Evolutionary conservation across 2,797 vertebrate genomes (phyloP), one percentile per base, ranked within the genome.

Genomic region (Cryptoblepharus egeriae): DNA sequence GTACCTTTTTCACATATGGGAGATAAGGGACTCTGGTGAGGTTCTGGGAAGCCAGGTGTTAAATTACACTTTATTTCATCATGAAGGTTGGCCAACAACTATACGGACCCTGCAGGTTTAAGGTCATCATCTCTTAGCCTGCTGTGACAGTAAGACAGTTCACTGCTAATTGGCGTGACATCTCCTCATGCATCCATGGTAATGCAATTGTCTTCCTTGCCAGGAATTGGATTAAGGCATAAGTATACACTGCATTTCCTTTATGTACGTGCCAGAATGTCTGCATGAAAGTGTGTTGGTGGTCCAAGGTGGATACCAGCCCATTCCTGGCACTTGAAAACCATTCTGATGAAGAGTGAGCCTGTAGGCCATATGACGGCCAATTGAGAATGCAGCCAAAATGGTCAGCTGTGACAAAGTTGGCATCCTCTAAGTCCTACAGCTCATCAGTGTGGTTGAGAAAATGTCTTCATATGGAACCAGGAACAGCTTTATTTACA

Each of bases 241-340:
- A 72, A 75, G 35, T 24, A 22, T 26, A 71, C 75, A 72, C 16
- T 8, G 26, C 11, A 42, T 35, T 84, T 85, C 81, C 57, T 9
- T 20, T 79, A 42, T 81, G 13, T 32, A 11, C 39, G 24, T 75
- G 22, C 22, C 1, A 83, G 0, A 45, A 67, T 82, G 3, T 26
- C n/a, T 80, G 11, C 61, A 82, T n/a, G 37, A 26, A 26, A 77
- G 45, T 69, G 8, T 52, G 45, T 28, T 58, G 49, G 39, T 85
- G 11, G 32, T 84, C 65, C 64, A 80, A 85, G 10, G 67, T 83
- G 75, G 81, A 72, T 35, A 77, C 64, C 5, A 65, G 45, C 75
- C 75, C 75, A 83, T 45, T 71, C 42, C 67, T 80, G 72, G 60
- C 35, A 71, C 35, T 65, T 75, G 67, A 45, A 70, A 79, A 63